Base-by-base conservation (phyloP, 2,113 vertebrate species). In the Carlito syrichta region DNA sequence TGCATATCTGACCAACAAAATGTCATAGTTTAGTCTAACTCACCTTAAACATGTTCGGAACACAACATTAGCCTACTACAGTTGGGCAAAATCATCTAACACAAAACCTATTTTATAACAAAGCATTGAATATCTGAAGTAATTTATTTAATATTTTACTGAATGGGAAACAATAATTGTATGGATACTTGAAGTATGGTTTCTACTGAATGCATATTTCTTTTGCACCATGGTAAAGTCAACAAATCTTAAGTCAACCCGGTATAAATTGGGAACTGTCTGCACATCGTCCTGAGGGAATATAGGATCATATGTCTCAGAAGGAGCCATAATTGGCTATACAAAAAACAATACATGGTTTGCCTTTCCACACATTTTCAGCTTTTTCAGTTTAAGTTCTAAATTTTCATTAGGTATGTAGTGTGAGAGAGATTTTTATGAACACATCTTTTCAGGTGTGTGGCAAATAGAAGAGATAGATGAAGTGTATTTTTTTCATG, bases 381-480 rank as follows among this genome's bases (percentile, higher is more conserved):
- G 38, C 35, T 77, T 77, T 40, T 22, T 89, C 40, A 45, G 17
- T 56, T 22, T n/a, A 95, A 63, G 54, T 38, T 86, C 43, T 87
- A 66, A 63, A 83, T 48, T 86, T 74, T 13, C 60, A n/a, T 11
- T 56, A 20, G 32, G 20, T 76, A 52, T 73, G 22, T 83, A 11
- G 19, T 27, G 12, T 58, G 6, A 76, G 66, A 40, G 9, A 95
- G 12, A 60, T 17, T 16, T 56, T 89, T 93, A 22, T 68, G 27
- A 92, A 74, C 13, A 60, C 16, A 35, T 91, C 25, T 86, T 73
- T 91, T 90, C 60, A 85, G 43, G 20, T 93, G 8, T 84, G 10
- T 62, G 87, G 73, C 66, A 73, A 77, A 63, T 74, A 43, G 38
- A 84, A 96, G 86, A 91, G 78, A 73, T 22, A 93, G 56, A 92